These are phyloP conservation scores for Nyctalus aviator DNA, from an alignment of 2,797 vertebrate species.

Conservation along the genomic window DNA sequence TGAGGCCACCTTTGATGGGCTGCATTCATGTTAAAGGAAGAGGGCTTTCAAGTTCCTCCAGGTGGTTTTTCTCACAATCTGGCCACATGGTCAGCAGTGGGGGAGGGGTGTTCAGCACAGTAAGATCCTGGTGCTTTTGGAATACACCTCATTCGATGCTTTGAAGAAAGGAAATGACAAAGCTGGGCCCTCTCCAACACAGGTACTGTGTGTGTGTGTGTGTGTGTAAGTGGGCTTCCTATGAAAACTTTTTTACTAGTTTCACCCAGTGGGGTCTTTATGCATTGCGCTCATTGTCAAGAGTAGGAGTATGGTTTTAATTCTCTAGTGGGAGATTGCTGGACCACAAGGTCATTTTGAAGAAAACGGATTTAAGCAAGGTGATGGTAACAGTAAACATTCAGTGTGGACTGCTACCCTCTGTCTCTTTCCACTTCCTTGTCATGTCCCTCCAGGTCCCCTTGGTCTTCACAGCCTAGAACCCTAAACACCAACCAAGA, in stretches of 20 bases:
- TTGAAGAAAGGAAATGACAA: neutral
- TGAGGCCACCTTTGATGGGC: constrained; percentile 68
- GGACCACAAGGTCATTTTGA: neutral
- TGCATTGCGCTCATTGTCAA: neutral
- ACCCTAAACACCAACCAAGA: neutral
- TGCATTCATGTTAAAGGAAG: constrained; percentile 55
- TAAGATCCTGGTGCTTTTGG: neutral
- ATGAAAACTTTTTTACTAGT: neutral
- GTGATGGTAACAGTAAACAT: neutral
- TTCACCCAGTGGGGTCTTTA: neutral
- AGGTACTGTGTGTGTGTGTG: neutral
- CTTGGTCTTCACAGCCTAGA: neutral
- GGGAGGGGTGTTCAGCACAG: neutral
- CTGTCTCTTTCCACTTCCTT: neutral
- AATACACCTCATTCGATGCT: neutral
- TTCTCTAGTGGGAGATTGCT: neutral
- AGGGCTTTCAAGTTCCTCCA: neutral
- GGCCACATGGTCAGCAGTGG: neutral
- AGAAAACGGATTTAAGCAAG: neutral
- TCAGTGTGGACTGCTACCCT: neutral
- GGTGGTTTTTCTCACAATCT: neutral
- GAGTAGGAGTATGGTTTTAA: neutral
- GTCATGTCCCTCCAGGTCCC: neutral
- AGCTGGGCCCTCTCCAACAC: neutral
- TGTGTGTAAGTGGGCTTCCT: neutral